A percentile compares a stretch with the other conserved stretches of the same genome.
phyloP scores from a whole-genome alignment of 2,797 vertebrate genomes.

The Phalanger gymnotis region DNA sequence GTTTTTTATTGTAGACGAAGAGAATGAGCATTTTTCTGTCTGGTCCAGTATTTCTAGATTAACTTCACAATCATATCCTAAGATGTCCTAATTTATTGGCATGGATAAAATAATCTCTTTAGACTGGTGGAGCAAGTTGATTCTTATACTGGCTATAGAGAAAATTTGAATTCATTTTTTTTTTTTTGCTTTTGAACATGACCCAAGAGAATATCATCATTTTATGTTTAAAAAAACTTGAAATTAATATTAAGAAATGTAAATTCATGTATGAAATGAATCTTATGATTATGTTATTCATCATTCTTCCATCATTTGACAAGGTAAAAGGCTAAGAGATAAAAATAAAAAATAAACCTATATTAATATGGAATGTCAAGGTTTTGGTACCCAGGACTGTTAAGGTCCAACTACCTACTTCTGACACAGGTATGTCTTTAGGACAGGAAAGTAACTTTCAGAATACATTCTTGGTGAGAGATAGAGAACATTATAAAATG shows the following conservation, averaged over 20 bases:
- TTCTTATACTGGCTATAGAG: background rate
- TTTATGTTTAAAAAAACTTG: background rate
- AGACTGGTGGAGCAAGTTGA: background rate
- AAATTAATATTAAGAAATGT: background rate
- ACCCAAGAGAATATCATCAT: constrained; percentile 3
- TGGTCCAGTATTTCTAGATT: constrained; percentile 18
- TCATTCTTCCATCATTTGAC: background rate
- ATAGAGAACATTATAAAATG: no score
- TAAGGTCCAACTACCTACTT: background rate
- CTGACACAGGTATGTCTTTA: background rate
- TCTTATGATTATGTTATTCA: background rate
- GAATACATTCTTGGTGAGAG: background rate
- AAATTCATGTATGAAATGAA: background rate
- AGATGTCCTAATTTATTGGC: background rate
- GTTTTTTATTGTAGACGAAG: background rate
- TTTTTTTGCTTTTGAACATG: constrained; percentile 20
- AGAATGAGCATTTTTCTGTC: constrained; percentile 34
- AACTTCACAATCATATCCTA: constrained; percentile 3
- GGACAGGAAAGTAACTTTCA: background rate
- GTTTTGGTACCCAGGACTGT: background rate
- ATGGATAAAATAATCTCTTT: constrained; percentile 44
- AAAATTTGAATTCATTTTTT: background rate
- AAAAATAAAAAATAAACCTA: background rate
- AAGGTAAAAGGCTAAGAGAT: constrained; percentile 1
- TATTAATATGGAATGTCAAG: background rate